These are phyloP conservation scores for Spilarctia lutea DNA, from an alignment of 2,888 invertebrate genomes.

Conservation along the genomic window DNA sequence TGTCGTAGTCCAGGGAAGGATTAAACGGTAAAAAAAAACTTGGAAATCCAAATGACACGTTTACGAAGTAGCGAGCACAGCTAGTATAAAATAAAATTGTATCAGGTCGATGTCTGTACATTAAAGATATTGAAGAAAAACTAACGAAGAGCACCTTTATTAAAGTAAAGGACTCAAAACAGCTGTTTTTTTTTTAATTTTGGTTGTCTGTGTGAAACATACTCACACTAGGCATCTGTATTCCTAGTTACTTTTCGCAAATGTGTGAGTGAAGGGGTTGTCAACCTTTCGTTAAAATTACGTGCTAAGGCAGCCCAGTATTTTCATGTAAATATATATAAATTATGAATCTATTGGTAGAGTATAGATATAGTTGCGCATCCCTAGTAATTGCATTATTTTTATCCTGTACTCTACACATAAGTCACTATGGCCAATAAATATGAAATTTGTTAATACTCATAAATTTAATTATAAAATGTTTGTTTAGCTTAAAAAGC, in stretches of 20 bases:
- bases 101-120: no score
- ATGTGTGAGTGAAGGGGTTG: neutral
- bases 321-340: neutral
- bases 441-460: constrained; percentile 10
- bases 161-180: no score
- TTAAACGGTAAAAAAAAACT: no score
- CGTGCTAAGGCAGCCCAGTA: no score
- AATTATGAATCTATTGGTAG: neutral
- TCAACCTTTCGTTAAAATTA: neutral
- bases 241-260: neutral
- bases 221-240: neutral
- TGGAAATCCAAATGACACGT: no score
- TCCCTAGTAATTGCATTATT: neutral
- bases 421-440: neutral
- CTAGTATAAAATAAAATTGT: no score
- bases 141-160: no score
- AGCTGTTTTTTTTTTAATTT: no score
- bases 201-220: no score
- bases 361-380: neutral
- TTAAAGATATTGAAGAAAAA: no score
- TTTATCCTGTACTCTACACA: neutral
- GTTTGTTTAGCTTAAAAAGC: constrained; percentile 75
- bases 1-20: no score
- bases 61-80: no score
- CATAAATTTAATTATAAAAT: constrained; percentile 20